Conservation (phyloP, 2,113 vertebrate genomes). For the Trogon melanurus region DNA sequence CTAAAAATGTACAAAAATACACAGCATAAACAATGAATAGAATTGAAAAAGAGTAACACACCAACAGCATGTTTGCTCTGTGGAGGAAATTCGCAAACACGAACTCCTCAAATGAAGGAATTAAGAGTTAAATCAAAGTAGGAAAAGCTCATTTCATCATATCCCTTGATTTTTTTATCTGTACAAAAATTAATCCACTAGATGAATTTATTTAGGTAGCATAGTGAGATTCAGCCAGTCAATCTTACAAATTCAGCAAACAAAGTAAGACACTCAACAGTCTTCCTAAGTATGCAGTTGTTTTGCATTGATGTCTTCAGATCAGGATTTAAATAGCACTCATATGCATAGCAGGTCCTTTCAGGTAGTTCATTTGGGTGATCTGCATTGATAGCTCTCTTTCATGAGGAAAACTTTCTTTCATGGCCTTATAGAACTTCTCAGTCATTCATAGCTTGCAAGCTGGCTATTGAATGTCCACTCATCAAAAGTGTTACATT, state of each 20-base stretch:
- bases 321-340: neutral
- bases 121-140: neutral
- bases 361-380: neutral
- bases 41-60: neutral
- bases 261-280: neutral
- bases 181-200: neutral
- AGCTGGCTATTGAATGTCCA: neutral
- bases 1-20: neutral
- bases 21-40: accelerated
- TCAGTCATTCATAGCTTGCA: neutral
- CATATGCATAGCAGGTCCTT: neutral
- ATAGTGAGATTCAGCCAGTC: neutral
- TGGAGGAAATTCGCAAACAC: neutral
- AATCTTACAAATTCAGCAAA: neutral
- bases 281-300: neutral
- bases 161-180: neutral
- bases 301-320: neutral
- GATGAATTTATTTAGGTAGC: neutral
- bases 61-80: neutral
- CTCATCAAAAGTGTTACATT: neutral
- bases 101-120: neutral
- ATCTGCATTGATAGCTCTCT: neutral
- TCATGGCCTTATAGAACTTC: neutral
- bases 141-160: neutral
- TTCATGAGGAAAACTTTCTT: neutral